These are phyloP conservation scores for Bergia sp. DNA, from an alignment of 92 coral and sea anemone genomes.

Conservation along the genomic window DNA sequence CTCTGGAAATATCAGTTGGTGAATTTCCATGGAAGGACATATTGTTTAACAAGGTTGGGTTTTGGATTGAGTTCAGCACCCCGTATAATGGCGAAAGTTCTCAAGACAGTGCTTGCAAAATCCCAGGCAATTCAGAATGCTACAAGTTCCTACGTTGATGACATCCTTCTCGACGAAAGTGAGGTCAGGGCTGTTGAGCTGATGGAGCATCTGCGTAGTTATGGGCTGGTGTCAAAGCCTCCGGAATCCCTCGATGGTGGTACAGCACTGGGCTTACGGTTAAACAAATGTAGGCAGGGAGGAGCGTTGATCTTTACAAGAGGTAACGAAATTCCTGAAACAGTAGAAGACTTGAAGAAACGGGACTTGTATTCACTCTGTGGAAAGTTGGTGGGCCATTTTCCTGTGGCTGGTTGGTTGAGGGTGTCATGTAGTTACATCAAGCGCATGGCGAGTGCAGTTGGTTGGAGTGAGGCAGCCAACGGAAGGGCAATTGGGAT, in stretches of 20 bases:
- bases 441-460: constrained; percentile 3
- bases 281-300: neutral
- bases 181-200: neutral
- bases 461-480: neutral
- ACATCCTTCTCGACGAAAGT: constrained; percentile 1
- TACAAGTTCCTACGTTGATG: neutral
- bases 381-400: constrained; percentile 2
- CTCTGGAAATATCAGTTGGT: too few relatives aligned
- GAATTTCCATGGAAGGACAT: too few relatives aligned
- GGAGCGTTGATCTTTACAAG: neutral
- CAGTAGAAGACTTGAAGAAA: neutral
- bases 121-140: too few relatives aligned
- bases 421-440: constrained; percentile 9
- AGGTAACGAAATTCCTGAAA: constrained; percentile 14
- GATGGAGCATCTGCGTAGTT: neutral
- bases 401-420: constrained; percentile 19
- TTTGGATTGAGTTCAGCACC: too few relatives aligned
- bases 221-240: neutral
- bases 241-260: constrained; percentile 7
- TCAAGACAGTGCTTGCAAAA: too few relatives aligned
- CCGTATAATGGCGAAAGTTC: too few relatives aligned
- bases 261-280: constrained; percentile 6
- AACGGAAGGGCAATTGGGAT: constrained; percentile 8
- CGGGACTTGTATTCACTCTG: constrained; percentile 16
- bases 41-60: too few relatives aligned